Evolutionary conservation across 2,113 vertebrate genomes (phyloP), one percentile per base, ranked within the genome.

Genomic region (Bubo scandiacus): DNA sequence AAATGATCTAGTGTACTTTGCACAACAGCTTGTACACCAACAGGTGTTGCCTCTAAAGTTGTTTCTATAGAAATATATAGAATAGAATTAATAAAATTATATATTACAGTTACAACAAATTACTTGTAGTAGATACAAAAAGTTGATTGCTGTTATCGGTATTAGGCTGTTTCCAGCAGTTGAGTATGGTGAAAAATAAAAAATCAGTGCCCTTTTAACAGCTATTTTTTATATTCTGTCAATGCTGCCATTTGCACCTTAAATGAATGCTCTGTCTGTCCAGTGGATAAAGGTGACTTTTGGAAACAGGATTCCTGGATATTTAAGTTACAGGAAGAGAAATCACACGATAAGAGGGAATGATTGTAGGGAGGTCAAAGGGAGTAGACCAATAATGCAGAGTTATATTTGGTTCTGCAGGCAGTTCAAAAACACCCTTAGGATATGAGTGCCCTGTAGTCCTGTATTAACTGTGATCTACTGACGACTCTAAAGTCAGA

Each of bases 311-410:
- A 85, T 89, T 95, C 30, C 40, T 81, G 67, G n/a, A 51, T 88
- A 45, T 90, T 88, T 96, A 87, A 91, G 57, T 88, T 80, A 38
- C 42, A 68, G 59, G 74, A 93, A 88, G 71, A 91, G 20, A 72
- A 95, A 47, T 19, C 1, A 2, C 10, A 4, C 72, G 47, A 38
- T 89, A 38, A 81, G 70, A 79, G 36, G 15, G 71, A 82, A 73
- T 63, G 36, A 62, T 47, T 27, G 15, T 71, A 62, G 59, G 38
- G 72, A 71, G 51, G 62, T 90, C 65, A 61, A 80, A 85, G 74
- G 25, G 71, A 68, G 30, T 59, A 55, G 27, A 40, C 34, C 58
- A 65, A 42, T 80, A 90, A 26, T 57, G 8, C 30, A 57, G 63
- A 81, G 15, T 79, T 67, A 7, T 77, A 45, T 73, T 82, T 86